phyloP scores from a whole-genome alignment of 2,888 invertebrate species.

The Zhengitettix transpicula region DNA sequence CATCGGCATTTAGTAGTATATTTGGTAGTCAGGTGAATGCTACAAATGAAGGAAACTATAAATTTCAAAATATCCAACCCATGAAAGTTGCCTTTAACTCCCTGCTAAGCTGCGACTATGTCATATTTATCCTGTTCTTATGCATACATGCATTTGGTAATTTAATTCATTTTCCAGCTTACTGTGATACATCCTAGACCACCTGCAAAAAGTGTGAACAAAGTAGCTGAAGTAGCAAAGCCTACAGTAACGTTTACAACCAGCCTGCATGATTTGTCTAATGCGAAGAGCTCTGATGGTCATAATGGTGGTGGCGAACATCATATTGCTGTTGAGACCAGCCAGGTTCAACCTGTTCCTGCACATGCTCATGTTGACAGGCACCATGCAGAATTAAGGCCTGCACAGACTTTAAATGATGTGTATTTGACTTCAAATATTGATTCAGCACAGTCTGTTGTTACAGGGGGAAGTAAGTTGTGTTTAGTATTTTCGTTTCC shows the following conservation, averaged over 20 bases:
- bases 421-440: slow-evolving; percentile 25
- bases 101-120: no score
- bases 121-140: no score
- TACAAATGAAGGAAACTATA: no score
- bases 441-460: slow-evolving; percentile 25
- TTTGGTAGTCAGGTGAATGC: no score
- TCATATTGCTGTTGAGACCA: slow-evolving; percentile 9
- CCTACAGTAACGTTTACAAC: slow-evolving; percentile 12
- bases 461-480: slow-evolving; percentile 26
- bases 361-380: slow-evolving; percentile 45
- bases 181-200: slow-evolving; percentile 76
- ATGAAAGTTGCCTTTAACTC: no score
- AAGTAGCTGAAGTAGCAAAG: slow-evolving; percentile 5
- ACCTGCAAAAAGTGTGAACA: slow-evolving; percentile 19
- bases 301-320: not conserved
- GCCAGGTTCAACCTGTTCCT: slow-evolving; percentile 14
- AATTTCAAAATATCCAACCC: no score
- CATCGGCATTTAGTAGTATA: no score
- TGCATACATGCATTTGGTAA: not conserved
- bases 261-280: slow-evolving; percentile 18
- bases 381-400: slow-evolving; percentile 44
- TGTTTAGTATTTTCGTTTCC: no score
- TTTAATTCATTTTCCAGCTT: slow-evolving; percentile 31
- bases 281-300: not conserved
- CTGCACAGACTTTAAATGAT: slow-evolving; percentile 28